Evolutionary conservation across 1,140 invertebrate genomes (phyloP).

Genomic region (Euura lappo): DNA sequence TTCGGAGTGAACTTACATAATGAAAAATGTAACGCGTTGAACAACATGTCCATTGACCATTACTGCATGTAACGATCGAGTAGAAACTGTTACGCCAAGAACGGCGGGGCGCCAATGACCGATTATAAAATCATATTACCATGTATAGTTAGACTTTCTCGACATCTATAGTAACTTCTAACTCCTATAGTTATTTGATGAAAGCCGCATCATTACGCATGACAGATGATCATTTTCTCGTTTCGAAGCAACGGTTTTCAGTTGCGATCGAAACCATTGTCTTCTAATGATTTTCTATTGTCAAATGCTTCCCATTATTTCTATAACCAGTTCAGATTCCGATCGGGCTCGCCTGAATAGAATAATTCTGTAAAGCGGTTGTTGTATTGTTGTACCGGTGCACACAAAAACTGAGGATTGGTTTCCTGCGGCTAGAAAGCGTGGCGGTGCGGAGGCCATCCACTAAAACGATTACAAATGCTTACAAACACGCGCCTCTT

Average conservation of each 20-base stretch:
- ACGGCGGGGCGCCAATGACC: neutral
- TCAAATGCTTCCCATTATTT: neutral
- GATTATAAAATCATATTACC: slow-evolving; percentile 7
- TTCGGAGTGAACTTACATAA: too few relatives aligned
- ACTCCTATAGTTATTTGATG: too few relatives aligned
- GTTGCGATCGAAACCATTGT: too few relatives aligned
- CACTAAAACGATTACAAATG: slow-evolving; percentile 25
- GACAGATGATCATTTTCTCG: neutral
- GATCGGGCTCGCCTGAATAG: neutral
- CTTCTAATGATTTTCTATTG: neutral
- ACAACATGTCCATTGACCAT: too few relatives aligned
- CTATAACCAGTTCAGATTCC: neutral
- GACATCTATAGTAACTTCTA: neutral
- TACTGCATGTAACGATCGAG: neutral
- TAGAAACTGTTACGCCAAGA: slow-evolving; percentile 1
- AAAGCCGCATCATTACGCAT: too few relatives aligned
- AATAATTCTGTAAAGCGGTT: neutral
- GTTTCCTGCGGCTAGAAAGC: slow-evolving; percentile 33
- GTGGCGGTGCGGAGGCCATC: slow-evolving; percentile 25
- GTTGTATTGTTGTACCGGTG: neutral
- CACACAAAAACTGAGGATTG: slow-evolving; percentile 19
- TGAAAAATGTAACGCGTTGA: too few relatives aligned
- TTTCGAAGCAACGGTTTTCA: neutral
- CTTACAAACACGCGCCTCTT: slow-evolving; percentile 11
- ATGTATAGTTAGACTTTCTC: neutral